phyloP scores from a whole-genome alignment of 2,113 vertebrate species.

The Crotalus horridus region DNA sequence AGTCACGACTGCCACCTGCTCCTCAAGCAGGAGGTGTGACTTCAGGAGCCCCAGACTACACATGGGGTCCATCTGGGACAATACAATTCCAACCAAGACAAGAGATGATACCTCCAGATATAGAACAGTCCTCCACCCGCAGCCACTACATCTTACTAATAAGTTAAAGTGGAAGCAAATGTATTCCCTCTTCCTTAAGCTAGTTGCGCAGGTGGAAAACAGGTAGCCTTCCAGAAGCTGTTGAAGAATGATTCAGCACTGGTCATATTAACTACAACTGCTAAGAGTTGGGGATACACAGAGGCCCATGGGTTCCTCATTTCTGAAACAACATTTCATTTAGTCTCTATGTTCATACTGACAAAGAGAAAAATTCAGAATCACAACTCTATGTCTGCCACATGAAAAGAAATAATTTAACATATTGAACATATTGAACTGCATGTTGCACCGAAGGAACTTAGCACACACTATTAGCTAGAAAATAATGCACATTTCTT shows the following conservation, averaged over 20 bases:
- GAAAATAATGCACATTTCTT: neutral
- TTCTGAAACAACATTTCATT: neutral
- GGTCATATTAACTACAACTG: neutral
- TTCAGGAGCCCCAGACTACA: neutral
- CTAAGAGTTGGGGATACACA: neutral
- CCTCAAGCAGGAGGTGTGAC: neutral
- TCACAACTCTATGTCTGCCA: neutral
- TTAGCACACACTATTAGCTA: neutral
- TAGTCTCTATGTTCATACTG: neutral
- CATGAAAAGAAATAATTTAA: neutral
- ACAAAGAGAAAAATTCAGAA: neutral
- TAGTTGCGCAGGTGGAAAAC: neutral
- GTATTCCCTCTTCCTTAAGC: neutral
- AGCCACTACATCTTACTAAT: neutral
- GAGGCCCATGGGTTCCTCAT: neutral
- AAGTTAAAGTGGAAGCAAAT: neutral
- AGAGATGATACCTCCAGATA: too few relatives aligned
- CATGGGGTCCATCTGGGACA: too few relatives aligned
- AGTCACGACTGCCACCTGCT: neutral
- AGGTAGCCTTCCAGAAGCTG: neutral
- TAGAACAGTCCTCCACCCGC: neutral
- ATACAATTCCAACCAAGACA: too few relatives aligned
- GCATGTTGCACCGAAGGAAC: neutral
- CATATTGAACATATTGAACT: neutral
- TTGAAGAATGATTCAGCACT: neutral